A percentile compares a stretch with the other conserved stretches of the same genome.
Conservation (phyloP, 2,888 invertebrate genomes). For the Leptinotarsa rubiginosa region DNA sequence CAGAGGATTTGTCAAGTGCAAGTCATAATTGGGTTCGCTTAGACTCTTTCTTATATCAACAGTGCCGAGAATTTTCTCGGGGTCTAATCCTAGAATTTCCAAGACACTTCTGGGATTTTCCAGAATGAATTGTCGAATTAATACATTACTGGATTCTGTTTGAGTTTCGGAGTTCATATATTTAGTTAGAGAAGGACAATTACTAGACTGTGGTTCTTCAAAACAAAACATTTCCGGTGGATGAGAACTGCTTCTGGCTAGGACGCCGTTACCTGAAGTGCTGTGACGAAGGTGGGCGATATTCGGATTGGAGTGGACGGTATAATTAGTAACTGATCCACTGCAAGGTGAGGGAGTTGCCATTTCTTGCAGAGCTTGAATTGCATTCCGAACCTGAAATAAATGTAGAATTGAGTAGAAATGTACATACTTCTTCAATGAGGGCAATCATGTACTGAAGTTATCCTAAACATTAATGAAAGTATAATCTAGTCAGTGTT, state of each 20-base stretch:
- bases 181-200: constrained; percentile 58
- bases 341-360: constrained; percentile 70
- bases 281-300: constrained; percentile 64
- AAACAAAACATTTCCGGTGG: constrained; percentile 87
- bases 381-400: constrained; percentile 80
- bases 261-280: constrained; percentile 65
- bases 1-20: constrained; percentile 37
- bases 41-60: constrained; percentile 56
- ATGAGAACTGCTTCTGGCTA: constrained; percentile 85
- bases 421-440: too few relatives aligned
- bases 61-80: constrained; percentile 64
- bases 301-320: constrained; percentile 86
- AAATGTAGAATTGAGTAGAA: neutral
- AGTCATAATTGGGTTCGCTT: constrained; percentile 56
- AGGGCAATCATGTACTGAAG: too few relatives aligned
- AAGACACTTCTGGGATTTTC: constrained; percentile 81
- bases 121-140: constrained; percentile 75
- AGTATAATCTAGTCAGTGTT: too few relatives aligned
- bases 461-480: too few relatives aligned
- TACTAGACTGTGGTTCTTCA: constrained; percentile 70
- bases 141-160: constrained; percentile 73
- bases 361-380: constrained; percentile 86
- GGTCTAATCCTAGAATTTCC: constrained; percentile 79
- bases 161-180: constrained; percentile 68
- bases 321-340: constrained; percentile 67